A percentile compares a stretch with the other conserved stretches of the same genome.
phyloP scores from a whole-genome alignment of 2,888 invertebrate genomes.

The Cantharis nigra region DNA sequence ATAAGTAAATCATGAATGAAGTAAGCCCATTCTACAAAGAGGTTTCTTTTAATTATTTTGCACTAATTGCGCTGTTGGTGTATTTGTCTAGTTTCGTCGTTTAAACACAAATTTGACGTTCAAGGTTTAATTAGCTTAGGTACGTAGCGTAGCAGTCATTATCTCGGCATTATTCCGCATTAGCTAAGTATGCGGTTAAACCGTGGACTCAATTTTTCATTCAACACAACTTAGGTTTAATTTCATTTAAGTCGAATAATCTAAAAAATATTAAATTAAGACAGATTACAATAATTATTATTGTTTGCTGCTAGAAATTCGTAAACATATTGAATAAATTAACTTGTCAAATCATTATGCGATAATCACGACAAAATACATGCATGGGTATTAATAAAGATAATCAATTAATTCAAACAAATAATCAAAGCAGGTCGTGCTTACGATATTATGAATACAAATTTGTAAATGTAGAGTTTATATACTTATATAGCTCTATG shows the following conservation, averaged over 20 bases:
- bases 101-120: not conserved
- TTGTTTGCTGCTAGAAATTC: not conserved
- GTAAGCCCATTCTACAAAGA: not conserved
- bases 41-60: not conserved
- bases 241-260: not conserved
- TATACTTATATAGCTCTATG: not conserved
- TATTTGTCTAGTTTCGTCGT: not conserved
- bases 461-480: not conserved
- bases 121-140: not conserved
- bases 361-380: not conserved
- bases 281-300: not conserved
- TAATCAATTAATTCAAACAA: not conserved
- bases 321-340: not conserved
- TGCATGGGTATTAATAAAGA: not conserved
- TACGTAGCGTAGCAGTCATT: not conserved
- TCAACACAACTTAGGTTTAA: not conserved
- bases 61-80: not conserved
- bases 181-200: not conserved
- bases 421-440: not conserved
- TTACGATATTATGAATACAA: not conserved
- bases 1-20: too few species aligned
- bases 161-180: not conserved
- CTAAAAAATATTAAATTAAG: too few species aligned
- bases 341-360: not conserved
- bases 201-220: not conserved